Base-by-base conservation (phyloP, 1,140 invertebrate genomes). In the Pseudomyrmex flavicornis region DNA sequence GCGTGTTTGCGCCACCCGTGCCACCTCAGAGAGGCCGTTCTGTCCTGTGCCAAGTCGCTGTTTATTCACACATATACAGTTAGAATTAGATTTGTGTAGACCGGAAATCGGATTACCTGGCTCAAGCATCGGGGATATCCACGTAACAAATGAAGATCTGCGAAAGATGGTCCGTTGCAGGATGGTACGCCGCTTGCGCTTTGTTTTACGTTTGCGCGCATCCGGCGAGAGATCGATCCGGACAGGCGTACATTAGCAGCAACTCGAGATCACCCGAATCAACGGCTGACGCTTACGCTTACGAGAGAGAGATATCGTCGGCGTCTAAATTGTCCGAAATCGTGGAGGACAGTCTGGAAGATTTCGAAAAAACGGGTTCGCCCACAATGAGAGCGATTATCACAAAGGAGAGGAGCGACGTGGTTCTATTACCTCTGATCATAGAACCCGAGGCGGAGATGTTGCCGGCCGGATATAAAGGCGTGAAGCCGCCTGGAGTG, bases 401-500 rank as follows among this genome's bases (percentile, higher is more conserved):
- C 10, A 9, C 66, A 12, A 75, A 17, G 3, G 66, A 66, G 26
- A 68, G 22, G 2, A 35, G 5, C 20, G 15, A 44, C 7, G n/a
- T 50, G 8, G 73, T 50, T 1, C 46, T 85, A 0, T 9, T 72
- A 20, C 74, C 79, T 4, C 20, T 86, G 62, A 58, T 26, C 9
- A 74, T 89, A 10, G 91, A 94, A 66, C 92, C 93, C 0, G 92
- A 93, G 1, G 93, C 93, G 0, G 93, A 94, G 58, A 92, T 94
- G 91, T 59, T 94, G 15, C 93, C 93, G 2, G 86, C 88, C 7
- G 85, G 92, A 82, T 94, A 93, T 76, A 89, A 85, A 0, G 87
- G 91, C 1, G 89, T 94, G 1, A 90, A 91, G 44, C 77, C 93
- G 5, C 93, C 93, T 0, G 92, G 93, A 3, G 93, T 94, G 0